Percentiles rank a stretch among this genome's conserved stretches.
phyloP scores from a whole-genome alignment of 2,113 vertebrate species.

The Platysteira castanea region DNA sequence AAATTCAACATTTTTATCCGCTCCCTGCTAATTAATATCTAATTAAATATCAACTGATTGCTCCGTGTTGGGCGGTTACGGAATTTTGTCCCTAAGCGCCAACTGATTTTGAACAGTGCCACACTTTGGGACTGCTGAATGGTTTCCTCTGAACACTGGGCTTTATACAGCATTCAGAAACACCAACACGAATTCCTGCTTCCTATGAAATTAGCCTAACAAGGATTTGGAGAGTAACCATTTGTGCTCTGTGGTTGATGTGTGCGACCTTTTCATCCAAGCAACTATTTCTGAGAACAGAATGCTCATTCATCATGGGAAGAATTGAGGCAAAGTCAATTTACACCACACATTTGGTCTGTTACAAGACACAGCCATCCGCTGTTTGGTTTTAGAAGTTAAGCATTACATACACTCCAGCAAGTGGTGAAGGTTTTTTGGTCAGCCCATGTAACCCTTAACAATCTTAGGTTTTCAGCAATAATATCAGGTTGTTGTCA shows the following conservation, averaged over 20 bases:
- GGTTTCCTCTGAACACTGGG: neutral
- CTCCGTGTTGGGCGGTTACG: neutral
- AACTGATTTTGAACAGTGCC: conserved; percentile 27
- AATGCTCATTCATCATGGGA: conserved; percentile 52
- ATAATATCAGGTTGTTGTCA: neutral
- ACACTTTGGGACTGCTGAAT: neutral
- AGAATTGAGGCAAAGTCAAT: conserved; percentile 3
- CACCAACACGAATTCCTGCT: conserved; percentile 53
- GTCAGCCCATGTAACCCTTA: neutral
- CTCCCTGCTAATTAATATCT: neutral
- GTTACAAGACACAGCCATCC: neutral
- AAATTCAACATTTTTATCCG: neutral
- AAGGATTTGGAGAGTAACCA: conserved; percentile 15
- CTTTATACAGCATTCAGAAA: conserved; percentile 2
- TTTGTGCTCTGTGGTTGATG: neutral
- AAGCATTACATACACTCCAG: neutral
- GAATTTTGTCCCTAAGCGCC: neutral
- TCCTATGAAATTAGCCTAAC: conserved; percentile 42
- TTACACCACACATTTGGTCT: conserved; percentile 7
- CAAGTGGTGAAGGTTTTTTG: neutral
- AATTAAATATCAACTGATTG: neutral
- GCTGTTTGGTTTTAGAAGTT: conserved; percentile 11
- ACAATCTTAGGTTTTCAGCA: neutral
- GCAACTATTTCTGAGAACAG: conserved; percentile 66
- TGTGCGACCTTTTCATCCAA: conserved; percentile 37